Percentiles rank a stretch among this genome's conserved stretches.
Conservation (phyloP, 2,113 vertebrate species). For the Trachemys scripta region DNA sequence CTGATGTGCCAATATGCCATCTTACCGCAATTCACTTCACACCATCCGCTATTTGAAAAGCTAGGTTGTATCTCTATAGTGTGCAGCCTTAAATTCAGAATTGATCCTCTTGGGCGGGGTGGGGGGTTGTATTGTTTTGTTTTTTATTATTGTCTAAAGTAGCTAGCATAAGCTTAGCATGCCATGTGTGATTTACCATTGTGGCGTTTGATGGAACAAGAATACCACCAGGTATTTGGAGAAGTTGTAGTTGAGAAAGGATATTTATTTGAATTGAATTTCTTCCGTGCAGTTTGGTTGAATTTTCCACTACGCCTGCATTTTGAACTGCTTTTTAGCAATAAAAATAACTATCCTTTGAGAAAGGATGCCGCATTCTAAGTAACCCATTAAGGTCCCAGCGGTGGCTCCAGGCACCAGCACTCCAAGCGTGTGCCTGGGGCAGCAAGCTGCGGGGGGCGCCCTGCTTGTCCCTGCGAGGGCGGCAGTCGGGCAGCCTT, state of each 20-base stretch:
- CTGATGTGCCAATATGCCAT: neutral
- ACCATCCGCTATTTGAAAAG: conserved; percentile 6
- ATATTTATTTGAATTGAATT: neutral
- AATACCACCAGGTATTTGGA: neutral
- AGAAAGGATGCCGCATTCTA: neutral
- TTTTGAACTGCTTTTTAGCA: neutral
- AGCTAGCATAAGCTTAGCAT: neutral
- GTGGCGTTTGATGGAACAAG: neutral
- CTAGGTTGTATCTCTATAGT: neutral
- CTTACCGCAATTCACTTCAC: neutral
- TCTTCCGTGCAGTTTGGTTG: neutral
- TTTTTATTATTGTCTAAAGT: neutral
- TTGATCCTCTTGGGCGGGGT: neutral
- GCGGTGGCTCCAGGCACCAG: no score
- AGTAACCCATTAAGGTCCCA: neutral
- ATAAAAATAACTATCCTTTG: accelerated
- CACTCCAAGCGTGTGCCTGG: no score
- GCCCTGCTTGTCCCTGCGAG: no score
- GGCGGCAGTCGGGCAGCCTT: no score
- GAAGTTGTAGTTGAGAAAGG: neutral
- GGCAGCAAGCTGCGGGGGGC: no score
- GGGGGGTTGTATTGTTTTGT: neutral
- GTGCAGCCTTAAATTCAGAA: conserved; percentile 7
- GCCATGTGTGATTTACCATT: neutral
- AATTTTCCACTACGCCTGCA: neutral